A percentile compares a stretch with the other conserved stretches of the same genome.
phyloP scores from a whole-genome alignment of 2,888 invertebrate species.

The Orgyia antiqua region DNA sequence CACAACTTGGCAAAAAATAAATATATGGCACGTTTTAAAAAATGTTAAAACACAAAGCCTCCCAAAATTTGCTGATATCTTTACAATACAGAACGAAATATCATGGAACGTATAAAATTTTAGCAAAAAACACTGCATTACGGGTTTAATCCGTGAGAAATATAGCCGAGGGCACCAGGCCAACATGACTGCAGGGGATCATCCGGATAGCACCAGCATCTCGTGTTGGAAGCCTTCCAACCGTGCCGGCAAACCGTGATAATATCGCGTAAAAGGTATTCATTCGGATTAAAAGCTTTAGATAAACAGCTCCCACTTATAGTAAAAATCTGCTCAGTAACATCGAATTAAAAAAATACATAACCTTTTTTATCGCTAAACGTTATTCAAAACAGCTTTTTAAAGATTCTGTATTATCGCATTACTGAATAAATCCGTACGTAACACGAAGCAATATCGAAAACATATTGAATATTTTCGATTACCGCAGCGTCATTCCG shows the following conservation, averaged over 20 bases:
- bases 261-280: slow-evolving; percentile 9
- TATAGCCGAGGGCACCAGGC: slow-evolving; percentile 21
- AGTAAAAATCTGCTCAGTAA: too few species aligned
- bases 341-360: too few species aligned
- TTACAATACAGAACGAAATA: too few species aligned
- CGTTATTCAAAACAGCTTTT: slow-evolving; percentile 3
- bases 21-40: too few species aligned
- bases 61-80: too few species aligned
- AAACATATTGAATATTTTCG: slow-evolving; percentile 18
- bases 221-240: slow-evolving; percentile 33
- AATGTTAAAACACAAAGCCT: too few species aligned
- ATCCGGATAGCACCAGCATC: slow-evolving; percentile 17
- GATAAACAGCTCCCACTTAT: slow-evolving; percentile 5
- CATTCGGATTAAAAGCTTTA: slow-evolving; percentile 7
- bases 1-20: too few species aligned
- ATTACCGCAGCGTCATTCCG: slow-evolving; percentile 18
- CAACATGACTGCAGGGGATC: slow-evolving; percentile 27
- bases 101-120: too few species aligned
- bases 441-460: slow-evolving; percentile 6
- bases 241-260: slow-evolving; percentile 10
- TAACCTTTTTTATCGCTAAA: neutral
- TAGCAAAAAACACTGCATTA: too few species aligned
- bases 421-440: slow-evolving; percentile 2
- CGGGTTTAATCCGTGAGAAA: slow-evolving; percentile 14
- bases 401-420: neutral